phyloP scores from a whole-genome alignment of 2,888 invertebrate genomes.

The Microctonus aethiopoides region DNA sequence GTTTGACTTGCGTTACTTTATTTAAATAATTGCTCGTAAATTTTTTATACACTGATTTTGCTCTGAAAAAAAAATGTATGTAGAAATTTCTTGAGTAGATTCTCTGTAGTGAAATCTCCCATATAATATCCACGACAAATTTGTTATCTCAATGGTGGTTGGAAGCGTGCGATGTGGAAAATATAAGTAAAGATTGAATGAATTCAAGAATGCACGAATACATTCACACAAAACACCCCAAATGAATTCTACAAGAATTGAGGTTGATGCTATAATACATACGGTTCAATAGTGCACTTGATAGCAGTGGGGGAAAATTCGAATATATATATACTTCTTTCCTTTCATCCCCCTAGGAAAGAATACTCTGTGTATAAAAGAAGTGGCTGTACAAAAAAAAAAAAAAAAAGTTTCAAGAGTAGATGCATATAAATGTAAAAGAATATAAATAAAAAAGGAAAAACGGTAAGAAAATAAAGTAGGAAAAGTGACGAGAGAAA shows the following conservation, averaged over 20 bases:
- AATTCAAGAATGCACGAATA: not conserved
- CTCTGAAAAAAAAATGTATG: too few relatives aligned
- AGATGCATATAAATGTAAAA: not conserved
- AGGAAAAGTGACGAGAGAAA: too few relatives aligned
- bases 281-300: slow-evolving; percentile 14
- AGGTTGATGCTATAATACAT: slow-evolving; percentile 4
- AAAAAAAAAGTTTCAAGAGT: not conserved
- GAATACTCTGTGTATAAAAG: not conserved
- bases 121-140: not conserved
- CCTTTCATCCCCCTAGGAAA: not conserved
- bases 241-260: not conserved
- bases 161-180: not conserved
- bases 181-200: too few relatives aligned
- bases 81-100: not conserved
- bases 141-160: not conserved
- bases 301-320: not conserved
- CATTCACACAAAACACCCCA: not conserved
- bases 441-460: not conserved
- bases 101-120: not conserved
- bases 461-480: not conserved
- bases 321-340: not conserved
- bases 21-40: too few relatives aligned
- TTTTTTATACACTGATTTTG: too few relatives aligned
- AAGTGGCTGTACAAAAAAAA: not conserved
- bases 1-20: too few relatives aligned